Percentiles rank a stretch among this genome's conserved stretches.
These are phyloP conservation scores for Stenotaenia linearis DNA, from an alignment of 2,888 invertebrate genomes.

Conservation along the genomic window DNA sequence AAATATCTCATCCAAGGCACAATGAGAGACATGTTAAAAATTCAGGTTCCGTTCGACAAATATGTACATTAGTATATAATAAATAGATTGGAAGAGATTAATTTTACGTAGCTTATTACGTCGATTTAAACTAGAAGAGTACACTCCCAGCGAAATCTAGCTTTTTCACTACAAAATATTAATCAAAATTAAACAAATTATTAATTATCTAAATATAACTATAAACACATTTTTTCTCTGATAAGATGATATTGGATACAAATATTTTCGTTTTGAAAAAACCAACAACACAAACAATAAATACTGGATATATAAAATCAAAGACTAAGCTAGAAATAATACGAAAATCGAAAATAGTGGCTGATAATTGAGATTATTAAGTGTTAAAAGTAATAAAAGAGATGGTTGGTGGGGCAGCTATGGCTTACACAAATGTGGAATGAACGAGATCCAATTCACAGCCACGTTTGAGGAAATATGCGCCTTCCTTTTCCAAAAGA, in stretches of 20 bases:
- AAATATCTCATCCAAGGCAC: conserved; percentile 18
- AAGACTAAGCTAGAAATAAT: not conserved
- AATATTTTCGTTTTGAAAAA: not conserved
- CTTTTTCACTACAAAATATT: not conserved
- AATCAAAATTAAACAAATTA: not conserved
- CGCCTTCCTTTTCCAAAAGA: conserved; percentile 31
- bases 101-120: not conserved
- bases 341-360: not conserved
- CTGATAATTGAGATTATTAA: not conserved
- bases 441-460: conserved; percentile 29
- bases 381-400: not conserved
- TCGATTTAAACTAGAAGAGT: not conserved
- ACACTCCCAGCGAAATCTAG: not conserved
- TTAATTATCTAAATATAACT: not conserved
- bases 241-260: not conserved
- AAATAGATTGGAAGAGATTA: conserved; percentile 8
- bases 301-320: not conserved
- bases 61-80: conserved; percentile 3
- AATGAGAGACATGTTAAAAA: conserved; percentile 21
- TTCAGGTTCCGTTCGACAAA: conserved; percentile 2
- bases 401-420: not conserved
- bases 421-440: not conserved
- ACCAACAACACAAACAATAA: not conserved
- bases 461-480: conserved; percentile 34
- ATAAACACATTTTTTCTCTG: not conserved